Evolutionary conservation across 2,888 invertebrate species (phyloP), one percentile per base, ranked within the genome.

Genomic region (Oligia latruncula): DNA sequence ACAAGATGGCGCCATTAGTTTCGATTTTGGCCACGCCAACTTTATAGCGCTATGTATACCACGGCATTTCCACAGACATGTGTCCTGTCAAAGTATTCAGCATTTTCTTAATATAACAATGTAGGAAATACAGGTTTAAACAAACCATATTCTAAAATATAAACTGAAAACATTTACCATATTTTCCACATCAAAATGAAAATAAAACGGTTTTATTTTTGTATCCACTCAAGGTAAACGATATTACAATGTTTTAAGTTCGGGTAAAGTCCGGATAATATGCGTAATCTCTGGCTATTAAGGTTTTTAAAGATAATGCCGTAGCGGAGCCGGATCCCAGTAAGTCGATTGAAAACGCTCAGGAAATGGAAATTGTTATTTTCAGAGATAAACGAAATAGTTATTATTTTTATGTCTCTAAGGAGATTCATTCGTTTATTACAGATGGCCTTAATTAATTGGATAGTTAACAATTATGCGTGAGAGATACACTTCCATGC

Each of bases 301-400:
- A 82, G 67, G 74, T 82, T 85, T 84, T 84, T 85, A 78, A 77
- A 78, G 85, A 84, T 84, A 85, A 85, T 75, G 66, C 85, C 40
- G 40, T 40, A 11, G 23, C n/a, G 9, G 20, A 35, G 29, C 73
- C 65, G 72, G 75, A 49, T 75, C 8, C 29, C 55, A 71, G 58
- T 35, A 67, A 75, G 35, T 67, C 85, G 82, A 85, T 85, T 70
- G 85, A 73, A 73, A 82, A 70, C n/a, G 66, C n/a, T 49, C 40
- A 73, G 76, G 71, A 81, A 83, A 84, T 84, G 68, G 73, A 66
- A 70, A 84, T 76, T 65, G 46, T 76, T 74, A 78, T 74, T 80
- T 76, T 81, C 29, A 9, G 64, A 64, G 71, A 74, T 80, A 60
- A 83, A 81, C 60, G 65, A 15, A 84, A 76, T 77, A 76, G 84